Conservation (phyloP, 2,113 vertebrate genomes). For the Cisticola juncidis region DNA sequence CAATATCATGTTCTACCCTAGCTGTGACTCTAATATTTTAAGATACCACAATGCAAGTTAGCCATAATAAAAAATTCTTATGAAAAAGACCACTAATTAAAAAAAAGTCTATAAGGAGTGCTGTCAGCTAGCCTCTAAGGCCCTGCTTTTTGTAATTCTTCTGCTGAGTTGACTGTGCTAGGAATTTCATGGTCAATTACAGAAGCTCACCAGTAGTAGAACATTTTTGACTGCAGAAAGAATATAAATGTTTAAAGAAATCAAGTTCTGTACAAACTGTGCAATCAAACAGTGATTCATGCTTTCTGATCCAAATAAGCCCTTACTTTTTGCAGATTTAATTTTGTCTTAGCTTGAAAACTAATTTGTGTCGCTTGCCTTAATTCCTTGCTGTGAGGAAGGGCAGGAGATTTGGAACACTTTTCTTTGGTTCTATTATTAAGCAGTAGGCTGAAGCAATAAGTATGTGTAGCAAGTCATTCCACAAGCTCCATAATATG, state of each 20-base stretch:
- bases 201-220: background rate
- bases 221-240: conserved; percentile 16
- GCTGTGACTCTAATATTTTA: background rate
- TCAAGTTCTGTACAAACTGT: background rate
- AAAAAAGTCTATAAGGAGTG: background rate
- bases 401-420: background rate
- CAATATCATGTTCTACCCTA: background rate
- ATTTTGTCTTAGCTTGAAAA: conserved; percentile 24
- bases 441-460: background rate
- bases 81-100: background rate
- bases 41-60: background rate
- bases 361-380: background rate
- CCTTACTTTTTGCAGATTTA: background rate
- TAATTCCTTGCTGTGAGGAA: conserved; percentile 3
- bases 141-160: background rate
- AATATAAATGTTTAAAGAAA: background rate
- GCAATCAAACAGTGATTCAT: background rate
- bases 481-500: background rate
- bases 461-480: background rate
- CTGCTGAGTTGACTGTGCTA: background rate
- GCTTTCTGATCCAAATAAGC: background rate
- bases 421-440: background rate
- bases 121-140: background rate
- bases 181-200: conserved; percentile 16
- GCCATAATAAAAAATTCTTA: background rate